Evolutionary conservation across 2,888 invertebrate genomes (phyloP).

Genomic region (Aphrophora alni): DNA sequence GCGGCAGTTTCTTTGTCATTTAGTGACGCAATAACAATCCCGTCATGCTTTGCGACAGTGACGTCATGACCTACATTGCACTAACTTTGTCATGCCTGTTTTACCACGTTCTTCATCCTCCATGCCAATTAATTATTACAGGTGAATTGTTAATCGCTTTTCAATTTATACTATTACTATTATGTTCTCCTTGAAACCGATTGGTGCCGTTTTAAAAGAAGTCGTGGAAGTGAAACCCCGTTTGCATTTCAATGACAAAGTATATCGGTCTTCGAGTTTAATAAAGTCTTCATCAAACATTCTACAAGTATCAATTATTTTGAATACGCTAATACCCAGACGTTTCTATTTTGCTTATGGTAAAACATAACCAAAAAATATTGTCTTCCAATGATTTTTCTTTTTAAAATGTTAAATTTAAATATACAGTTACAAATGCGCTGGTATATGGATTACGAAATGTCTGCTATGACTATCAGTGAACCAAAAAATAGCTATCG

Average conservation of each 20-base stretch:
- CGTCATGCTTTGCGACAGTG: background rate
- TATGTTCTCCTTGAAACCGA: background rate
- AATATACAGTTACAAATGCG: no score
- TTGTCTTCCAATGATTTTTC: no score
- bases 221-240: background rate
- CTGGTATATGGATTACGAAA: no score
- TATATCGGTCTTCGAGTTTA: no score
- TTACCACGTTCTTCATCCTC: constrained; percentile 9
- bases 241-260: background rate
- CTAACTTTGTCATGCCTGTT: constrained; percentile 6
- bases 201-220: background rate
- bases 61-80: constrained; percentile 6
- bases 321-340: no score
- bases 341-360: no score
- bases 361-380: no score
- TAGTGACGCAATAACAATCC: background rate
- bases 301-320: no score
- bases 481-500: no score
- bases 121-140: constrained; percentile 5
- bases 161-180: background rate
- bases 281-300: no score
- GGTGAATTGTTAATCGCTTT: constrained; percentile 1
- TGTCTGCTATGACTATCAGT: no score
- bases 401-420: no score
- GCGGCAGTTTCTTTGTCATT: background rate